Conservation (phyloP, 1,140 invertebrate species). For the Caerostris darwini region DNA sequence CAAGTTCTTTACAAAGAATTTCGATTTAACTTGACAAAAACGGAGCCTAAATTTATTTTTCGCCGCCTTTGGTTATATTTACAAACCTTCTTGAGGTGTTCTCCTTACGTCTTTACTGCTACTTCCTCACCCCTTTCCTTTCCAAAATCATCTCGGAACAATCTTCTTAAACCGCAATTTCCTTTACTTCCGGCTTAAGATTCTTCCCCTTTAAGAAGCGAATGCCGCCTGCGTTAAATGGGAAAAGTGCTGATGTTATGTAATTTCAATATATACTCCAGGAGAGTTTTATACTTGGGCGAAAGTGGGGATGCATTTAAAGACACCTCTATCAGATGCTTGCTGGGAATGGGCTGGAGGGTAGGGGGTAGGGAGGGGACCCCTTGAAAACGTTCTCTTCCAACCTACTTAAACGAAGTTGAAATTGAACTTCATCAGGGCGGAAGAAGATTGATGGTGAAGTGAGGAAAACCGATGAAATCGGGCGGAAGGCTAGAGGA, state of each 20-base stretch:
- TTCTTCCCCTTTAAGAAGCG: not conserved
- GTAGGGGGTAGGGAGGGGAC: not conserved
- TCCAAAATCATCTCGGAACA: constrained; percentile 42
- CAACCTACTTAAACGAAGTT: constrained; percentile 69
- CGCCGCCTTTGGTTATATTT: not conserved
- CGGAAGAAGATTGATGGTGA: constrained; percentile 63
- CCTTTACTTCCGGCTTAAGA: constrained; percentile 40
- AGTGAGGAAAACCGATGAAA: constrained; percentile 70
- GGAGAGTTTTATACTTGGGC: constrained; percentile 43
- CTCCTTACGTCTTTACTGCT: not conserved
- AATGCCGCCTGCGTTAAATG: constrained; percentile 32
- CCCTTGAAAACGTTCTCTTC: constrained; percentile 1
- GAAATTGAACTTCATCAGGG: constrained; percentile 72
- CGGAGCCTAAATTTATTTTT: no score
- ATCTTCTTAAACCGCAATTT: constrained; percentile 54
- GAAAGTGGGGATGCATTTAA: constrained; percentile 49
- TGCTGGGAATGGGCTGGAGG: constrained; percentile 2
- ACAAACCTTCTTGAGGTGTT: not conserved
- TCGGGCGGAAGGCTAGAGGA: constrained; percentile 38
- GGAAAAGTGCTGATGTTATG: constrained; percentile 53
- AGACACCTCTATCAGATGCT: constrained; percentile 35
- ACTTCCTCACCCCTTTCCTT: not conserved
- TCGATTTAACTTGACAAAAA: no score
- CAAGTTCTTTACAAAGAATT: no score
- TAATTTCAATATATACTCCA: constrained; percentile 56